Conservation (phyloP, 1,140 invertebrate genomes). For the Drosophila carrolli region DNA sequence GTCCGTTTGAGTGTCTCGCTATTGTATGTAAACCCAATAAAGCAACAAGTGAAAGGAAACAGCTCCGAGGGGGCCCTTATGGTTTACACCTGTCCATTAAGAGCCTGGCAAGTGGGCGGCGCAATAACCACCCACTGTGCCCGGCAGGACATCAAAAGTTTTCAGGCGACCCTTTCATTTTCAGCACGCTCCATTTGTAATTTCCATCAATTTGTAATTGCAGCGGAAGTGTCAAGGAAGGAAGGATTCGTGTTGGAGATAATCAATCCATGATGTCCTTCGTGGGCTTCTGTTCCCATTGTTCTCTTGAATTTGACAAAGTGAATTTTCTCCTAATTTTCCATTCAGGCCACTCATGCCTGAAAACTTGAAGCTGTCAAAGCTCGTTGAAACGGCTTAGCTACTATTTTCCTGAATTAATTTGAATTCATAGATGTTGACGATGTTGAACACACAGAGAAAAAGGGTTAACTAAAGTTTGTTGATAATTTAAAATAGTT, state of each 20-base stretch:
- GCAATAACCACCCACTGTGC: constrained; percentile 7
- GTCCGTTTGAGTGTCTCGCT: not conserved
- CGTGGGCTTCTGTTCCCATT: not conserved
- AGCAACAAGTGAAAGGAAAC: constrained; percentile 42
- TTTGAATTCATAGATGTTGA: too few relatives aligned
- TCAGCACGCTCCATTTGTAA: constrained; percentile 18
- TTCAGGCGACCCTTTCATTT: constrained; percentile 3
- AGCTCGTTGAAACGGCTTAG: not conserved
- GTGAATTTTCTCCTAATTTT: constrained; percentile 5
- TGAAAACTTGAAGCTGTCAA: not conserved
- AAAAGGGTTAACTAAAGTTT: too few relatives aligned
- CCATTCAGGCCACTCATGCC: not conserved
- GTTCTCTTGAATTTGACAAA: not conserved
- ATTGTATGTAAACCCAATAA: constrained; percentile 47
- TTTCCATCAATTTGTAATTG: constrained; percentile 39
- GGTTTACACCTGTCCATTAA: constrained; percentile 18
- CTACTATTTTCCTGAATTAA: not conserved
- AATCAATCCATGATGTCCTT: constrained; percentile 27
- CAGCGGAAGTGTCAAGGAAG: constrained; percentile 29
- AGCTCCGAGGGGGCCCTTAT: constrained; percentile 10
- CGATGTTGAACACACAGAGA: too few relatives aligned
- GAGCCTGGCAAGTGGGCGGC: not conserved
- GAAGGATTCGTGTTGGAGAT: constrained; percentile 19
- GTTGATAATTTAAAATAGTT: too few relatives aligned
- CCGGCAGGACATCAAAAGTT: constrained; percentile 34